Evolutionary conservation across 2,113 vertebrate genomes (phyloP).

Genomic region (Riparia riparia): DNA sequence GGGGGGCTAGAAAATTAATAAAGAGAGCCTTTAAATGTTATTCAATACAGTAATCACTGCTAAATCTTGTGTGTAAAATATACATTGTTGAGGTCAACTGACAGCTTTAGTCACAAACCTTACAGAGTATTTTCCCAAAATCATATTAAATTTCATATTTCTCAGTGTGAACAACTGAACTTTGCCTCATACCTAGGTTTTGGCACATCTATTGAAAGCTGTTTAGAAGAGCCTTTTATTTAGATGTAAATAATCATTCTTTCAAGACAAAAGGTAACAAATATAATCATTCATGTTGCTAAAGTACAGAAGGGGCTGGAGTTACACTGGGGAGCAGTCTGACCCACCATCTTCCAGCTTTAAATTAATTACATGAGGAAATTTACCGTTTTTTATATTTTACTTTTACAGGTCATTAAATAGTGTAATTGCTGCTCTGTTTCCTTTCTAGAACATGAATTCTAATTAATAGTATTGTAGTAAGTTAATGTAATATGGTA

Average conservation of each 20-base stretch:
- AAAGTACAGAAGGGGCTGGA: neutral
- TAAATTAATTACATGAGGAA: slow-evolving; percentile 39
- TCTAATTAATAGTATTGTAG: slow-evolving; percentile 56
- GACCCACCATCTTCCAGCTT: neutral
- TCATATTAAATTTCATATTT: neutral
- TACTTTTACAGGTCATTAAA: slow-evolving; percentile 49
- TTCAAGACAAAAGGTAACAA: neutral
- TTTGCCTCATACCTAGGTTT: neutral
- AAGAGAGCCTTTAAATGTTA: neutral
- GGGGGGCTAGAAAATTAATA: neutral
- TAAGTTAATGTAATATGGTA: slow-evolving; percentile 60
- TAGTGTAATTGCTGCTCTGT: slow-evolving; percentile 29
- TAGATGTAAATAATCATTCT: neutral
- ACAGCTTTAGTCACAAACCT: neutral
- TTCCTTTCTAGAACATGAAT: slow-evolving; percentile 46
- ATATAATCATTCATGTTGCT: neutral
- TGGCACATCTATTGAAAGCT: neutral
- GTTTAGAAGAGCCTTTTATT: neutral
- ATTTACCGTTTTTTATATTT: slow-evolving; percentile 39
- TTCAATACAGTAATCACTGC: neutral
- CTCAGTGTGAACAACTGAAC: neutral
- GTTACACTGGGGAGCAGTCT: neutral
- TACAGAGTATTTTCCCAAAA: neutral
- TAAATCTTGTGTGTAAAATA: neutral
- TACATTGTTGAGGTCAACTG: neutral